These are phyloP conservation scores for Plotosus lineatus DNA, from an alignment of 2,113 vertebrate genomes.

Conservation along the genomic window DNA sequence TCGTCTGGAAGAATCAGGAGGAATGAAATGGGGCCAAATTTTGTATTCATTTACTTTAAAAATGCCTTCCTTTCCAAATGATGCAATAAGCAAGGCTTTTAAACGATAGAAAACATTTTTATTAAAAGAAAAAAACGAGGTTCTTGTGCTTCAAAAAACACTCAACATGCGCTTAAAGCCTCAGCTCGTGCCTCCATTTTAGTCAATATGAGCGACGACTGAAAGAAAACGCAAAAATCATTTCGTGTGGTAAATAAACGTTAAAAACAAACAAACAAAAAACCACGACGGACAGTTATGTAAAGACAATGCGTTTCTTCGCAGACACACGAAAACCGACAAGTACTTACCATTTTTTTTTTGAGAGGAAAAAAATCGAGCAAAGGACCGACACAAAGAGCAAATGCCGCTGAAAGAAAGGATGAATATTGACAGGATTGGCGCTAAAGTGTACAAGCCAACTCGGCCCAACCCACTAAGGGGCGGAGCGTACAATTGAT, in stretches of 20 bases:
- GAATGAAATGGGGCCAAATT: not conserved
- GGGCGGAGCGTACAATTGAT: not conserved
- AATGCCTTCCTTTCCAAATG: not conserved
- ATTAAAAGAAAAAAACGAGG: too few species aligned
- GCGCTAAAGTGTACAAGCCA: not conserved
- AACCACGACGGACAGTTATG: not conserved
- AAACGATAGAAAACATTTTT: not conserved
- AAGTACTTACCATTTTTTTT: constrained; percentile 71
- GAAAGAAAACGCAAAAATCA: constrained; percentile 5
- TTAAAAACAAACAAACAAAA: not conserved
- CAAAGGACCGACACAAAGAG: constrained; percentile 46
- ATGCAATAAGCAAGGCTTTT: not conserved
- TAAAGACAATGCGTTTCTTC: not conserved
- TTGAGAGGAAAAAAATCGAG: constrained; percentile 14
- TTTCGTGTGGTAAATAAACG: not conserved
- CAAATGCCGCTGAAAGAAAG: not conserved
- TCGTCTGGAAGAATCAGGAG: constrained; percentile 1
- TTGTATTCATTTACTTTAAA: not conserved
- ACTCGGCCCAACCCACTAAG: not conserved
- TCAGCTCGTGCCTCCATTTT: constrained; percentile 38
- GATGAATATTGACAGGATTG: not conserved
- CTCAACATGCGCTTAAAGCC: not conserved
- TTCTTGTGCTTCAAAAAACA: not conserved
- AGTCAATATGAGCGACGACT: constrained; percentile 10
- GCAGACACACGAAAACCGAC: not conserved